Evolutionary conservation across 2,888 invertebrate species (phyloP).

Genomic region (Rhaphigaster nebulosa): DNA sequence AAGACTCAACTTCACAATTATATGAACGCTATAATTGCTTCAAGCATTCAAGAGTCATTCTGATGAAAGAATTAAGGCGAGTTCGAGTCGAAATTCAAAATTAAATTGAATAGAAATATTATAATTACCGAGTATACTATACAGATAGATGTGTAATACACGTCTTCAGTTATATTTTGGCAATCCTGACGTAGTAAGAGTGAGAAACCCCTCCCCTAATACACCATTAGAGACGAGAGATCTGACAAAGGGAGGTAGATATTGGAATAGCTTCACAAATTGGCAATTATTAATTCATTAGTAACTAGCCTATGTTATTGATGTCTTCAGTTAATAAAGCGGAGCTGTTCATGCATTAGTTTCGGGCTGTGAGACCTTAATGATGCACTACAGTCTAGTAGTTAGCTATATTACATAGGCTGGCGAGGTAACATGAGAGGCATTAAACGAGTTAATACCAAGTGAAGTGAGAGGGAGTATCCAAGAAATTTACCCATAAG

Average conservation of each 20-base stretch:
- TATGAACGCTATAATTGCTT: too few relatives aligned
- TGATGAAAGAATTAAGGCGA: too few relatives aligned
- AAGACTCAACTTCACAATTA: too few relatives aligned
- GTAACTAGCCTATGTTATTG: background rate
- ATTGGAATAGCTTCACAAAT: slow-evolving; percentile 50
- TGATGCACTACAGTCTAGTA: background rate
- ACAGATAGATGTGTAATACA: background rate
- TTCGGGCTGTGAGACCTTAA: background rate
- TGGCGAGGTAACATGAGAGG: too few relatives aligned
- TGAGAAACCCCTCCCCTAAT: background rate
- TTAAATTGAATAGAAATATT: background rate
- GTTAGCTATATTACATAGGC: too few relatives aligned
- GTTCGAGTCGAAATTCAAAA: too few relatives aligned
- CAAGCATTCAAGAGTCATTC: too few relatives aligned
- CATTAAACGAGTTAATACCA: background rate
- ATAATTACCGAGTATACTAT: background rate
- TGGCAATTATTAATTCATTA: slow-evolving; percentile 47
- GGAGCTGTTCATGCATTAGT: background rate
- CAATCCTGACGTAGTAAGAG: background rate
- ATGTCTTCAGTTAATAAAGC: slow-evolving; percentile 10
- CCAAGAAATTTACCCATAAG: background rate
- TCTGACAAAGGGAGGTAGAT: slow-evolving; percentile 2
- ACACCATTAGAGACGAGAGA: background rate
- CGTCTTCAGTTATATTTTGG: background rate
- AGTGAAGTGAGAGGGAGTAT: background rate